Conservation (phyloP, 2,113 vertebrate species). For the Coptodon rendalli region DNA sequence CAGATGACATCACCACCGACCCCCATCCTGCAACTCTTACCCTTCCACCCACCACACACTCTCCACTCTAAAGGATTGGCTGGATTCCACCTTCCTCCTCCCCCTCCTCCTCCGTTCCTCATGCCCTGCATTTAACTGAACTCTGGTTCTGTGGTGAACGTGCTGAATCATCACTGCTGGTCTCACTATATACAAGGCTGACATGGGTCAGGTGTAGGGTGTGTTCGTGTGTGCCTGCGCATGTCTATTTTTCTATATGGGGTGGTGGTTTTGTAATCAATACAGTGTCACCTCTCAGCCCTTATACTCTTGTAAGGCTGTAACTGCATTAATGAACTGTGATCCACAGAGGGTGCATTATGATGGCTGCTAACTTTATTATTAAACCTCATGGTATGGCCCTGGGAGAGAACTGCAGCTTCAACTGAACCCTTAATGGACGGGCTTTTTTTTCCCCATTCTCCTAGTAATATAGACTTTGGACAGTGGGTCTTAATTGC, state of each 20-base stretch:
- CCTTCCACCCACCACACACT: constrained; percentile 37
- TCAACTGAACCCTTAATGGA: constrained; percentile 61
- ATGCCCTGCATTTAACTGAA: constrained; percentile 39
- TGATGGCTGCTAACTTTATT: constrained; percentile 62
- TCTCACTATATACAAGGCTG: constrained; percentile 31
- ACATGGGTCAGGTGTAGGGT: constrained; percentile 43
- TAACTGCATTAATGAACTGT: constrained; percentile 62
- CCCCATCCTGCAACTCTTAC: constrained; percentile 41
- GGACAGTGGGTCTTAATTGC: constrained; percentile 49
- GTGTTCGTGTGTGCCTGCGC: not conserved
- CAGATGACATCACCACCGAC: constrained; percentile 54
- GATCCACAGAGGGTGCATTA: constrained; percentile 56
- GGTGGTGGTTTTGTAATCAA: constrained; percentile 45
- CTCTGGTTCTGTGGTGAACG: constrained; percentile 33
- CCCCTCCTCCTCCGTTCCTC: not conserved
- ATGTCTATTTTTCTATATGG: not conserved
- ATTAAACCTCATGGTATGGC: constrained; percentile 35
- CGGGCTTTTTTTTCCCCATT: constrained; percentile 6
- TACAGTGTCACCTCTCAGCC: constrained; percentile 22
- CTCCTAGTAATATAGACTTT: constrained; percentile 47
- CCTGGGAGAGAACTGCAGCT: constrained; percentile 20
- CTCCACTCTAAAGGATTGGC: constrained; percentile 49
- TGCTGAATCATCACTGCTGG: constrained; percentile 60
- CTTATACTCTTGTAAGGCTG: constrained; percentile 28
- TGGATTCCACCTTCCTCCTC: constrained; percentile 43